phyloP scores from a whole-genome alignment of 2,888 invertebrate species.

The Globia sparganii region DNA sequence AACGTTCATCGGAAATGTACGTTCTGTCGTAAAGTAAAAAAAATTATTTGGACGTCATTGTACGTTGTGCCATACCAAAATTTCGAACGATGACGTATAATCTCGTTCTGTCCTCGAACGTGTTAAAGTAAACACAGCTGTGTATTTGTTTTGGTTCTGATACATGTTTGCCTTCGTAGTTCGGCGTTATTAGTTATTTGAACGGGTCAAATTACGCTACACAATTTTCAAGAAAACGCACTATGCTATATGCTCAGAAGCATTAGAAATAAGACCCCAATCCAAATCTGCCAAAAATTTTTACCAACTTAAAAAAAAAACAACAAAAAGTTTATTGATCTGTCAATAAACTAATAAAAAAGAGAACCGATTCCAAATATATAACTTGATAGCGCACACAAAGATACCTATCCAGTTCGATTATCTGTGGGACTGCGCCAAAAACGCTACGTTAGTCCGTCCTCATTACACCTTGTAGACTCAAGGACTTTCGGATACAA shows the following conservation, averaged over 20 bases:
- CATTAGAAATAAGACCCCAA: neutral
- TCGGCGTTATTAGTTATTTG: neutral
- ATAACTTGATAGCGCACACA: constrained; percentile 28
- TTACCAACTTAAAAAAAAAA: neutral
- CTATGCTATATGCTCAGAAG: neutral
- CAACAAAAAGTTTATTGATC: no score
- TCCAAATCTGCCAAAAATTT: neutral
- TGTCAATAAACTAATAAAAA: constrained; percentile 39
- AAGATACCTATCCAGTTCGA: constrained; percentile 23
- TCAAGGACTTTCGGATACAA: constrained; percentile 56
- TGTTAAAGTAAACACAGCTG: neutral
- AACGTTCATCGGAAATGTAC: no score
- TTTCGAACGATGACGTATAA: no score
- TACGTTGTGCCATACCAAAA: no score
- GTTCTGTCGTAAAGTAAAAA: no score
- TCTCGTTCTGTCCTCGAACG: no score
- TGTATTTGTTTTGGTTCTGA: neutral
- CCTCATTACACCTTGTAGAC: constrained; percentile 58
- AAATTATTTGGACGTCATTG: no score
- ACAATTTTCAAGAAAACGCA: neutral
- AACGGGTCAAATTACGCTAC: neutral
- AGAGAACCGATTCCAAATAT: constrained; percentile 18
- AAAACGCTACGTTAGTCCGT: constrained; percentile 38
- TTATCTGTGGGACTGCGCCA: constrained; percentile 46
- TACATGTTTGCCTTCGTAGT: neutral